Conservation (phyloP, 2,888 invertebrate genomes). For the Lasioglossum lativentre region DNA sequence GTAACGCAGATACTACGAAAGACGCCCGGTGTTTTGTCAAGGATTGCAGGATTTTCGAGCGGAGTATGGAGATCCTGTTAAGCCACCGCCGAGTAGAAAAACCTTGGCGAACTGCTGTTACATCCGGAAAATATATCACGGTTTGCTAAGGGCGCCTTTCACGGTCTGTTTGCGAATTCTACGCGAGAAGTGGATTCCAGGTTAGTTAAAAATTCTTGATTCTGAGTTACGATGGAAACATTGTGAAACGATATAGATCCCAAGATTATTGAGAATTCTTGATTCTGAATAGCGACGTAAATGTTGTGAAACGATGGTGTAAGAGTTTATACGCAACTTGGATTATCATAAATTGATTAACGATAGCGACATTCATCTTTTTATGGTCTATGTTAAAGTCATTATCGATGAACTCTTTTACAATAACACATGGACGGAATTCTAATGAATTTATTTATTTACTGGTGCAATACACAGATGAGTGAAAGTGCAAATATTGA, state of each 20-base stretch:
- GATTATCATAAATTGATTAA: no score
- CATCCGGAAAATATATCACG: not conserved
- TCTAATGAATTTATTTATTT: no score
- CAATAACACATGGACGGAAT: no score
- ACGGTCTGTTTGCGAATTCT: not conserved
- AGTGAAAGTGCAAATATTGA: no score
- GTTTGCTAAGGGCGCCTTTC: not conserved
- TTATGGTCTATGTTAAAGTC: no score
- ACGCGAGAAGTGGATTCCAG: not conserved
- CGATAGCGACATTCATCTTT: no score
- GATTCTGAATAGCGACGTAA: no score
- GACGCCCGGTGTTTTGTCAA: slow-evolving; percentile 15
- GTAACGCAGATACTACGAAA: slow-evolving; percentile 20
- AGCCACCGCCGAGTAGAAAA: slow-evolving; percentile 25
- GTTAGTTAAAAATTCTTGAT: not conserved
- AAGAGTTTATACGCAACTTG: no score
- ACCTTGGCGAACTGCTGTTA: not conserved
- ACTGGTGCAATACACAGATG: no score
- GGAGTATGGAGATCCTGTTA: slow-evolving; percentile 15
- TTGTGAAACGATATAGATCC: not conserved
- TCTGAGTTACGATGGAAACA: not conserved
- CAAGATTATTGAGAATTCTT: not conserved
- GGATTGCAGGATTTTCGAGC: slow-evolving; percentile 31
- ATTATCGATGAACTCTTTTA: no score
- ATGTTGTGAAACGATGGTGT: no score